Evolutionary conservation across 1,140 invertebrate species (phyloP), one percentile per base, ranked within the genome.

Genomic region (Heterodera schachtii): DNA sequence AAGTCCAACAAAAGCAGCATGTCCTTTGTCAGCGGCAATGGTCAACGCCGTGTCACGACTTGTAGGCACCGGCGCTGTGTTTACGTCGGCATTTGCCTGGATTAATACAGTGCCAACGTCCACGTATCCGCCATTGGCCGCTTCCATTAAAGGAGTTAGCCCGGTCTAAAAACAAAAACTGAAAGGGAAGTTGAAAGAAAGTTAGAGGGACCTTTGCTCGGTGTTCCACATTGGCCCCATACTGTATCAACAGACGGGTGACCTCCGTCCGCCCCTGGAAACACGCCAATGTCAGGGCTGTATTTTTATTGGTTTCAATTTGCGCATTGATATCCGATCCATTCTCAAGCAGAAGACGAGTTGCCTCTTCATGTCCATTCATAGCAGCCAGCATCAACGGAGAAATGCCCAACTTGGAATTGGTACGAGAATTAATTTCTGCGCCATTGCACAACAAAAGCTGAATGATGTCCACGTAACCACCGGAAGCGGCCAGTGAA

Each of bases 261-360:
- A 99, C 97, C 91, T 99, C 97, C 90, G 97, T 95, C 78, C 97
- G 93, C 83, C 97, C 97, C 93, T 99, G 97, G 91, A 99, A 99
- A 91, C 98, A 99, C 6, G 98, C 98, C 66, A 99, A 92, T 11
- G 98, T 99, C 75, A 99, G 92, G 6, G 98, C 98, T 16, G 98
- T 99, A 90, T 99, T 99, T 69, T 96, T 92, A 91, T 99, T 99
- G 3, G 98, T 99, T 91, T 99, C 98, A 87, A 99, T 99, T 92
- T 98, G 95, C n/a, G 97, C 97, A 92, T 99, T 99, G 82, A 99
- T 99, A 90, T 99, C 98, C 90, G 95, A 97, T 78, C 97, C 97
- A 93, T 95, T 96, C 90, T 99, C 97, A 74, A 99, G 91, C 21
- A 99, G 92, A 73, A 99, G 91, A 88, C 97, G 95, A 73, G 98